These are phyloP conservation scores for Scaptodrosophila lebanonensis DNA, from an alignment of 1,140 invertebrate species.

Conservation along the genomic window DNA sequence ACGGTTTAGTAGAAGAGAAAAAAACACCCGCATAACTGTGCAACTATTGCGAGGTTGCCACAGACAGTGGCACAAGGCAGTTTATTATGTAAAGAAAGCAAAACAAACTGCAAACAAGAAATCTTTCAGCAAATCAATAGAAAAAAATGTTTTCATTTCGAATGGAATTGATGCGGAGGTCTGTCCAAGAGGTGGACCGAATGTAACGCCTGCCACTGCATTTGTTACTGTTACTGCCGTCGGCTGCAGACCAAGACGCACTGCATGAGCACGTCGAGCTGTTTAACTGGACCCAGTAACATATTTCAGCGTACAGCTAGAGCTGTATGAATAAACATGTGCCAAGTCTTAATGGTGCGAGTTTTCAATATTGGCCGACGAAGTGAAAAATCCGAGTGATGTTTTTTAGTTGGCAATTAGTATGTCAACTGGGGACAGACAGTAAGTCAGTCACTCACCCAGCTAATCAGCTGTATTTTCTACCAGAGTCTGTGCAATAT, in stretches of 20 bases:
- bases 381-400: too few relatives aligned
- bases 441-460: too few relatives aligned
- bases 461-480: too few relatives aligned
- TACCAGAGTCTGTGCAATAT: too few relatives aligned
- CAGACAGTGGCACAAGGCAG: constrained; percentile 35
- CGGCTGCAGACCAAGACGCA: constrained; percentile 19
- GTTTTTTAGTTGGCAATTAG: too few relatives aligned
- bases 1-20: constrained; percentile 39
- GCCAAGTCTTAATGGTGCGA: constrained; percentile 38
- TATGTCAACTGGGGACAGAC: constrained; percentile 8
- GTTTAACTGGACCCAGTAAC: constrained; percentile 4
- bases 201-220: neutral
- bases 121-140: constrained; percentile 71
- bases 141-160: constrained; percentile 41
- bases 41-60: constrained; percentile 14
- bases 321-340: constrained; percentile 64
- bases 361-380: constrained; percentile 25
- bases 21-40: constrained; percentile 57
- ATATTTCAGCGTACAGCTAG: constrained; percentile 1
- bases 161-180: constrained; percentile 5
- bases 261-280: constrained; percentile 32
- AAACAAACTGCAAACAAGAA: constrained; percentile 72
- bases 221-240: neutral
- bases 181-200: too few relatives aligned
- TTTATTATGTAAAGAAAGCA: constrained; percentile 66